Evolutionary conservation across 2,888 invertebrate species (phyloP).

Genomic region (Cheilosia pagana): DNA sequence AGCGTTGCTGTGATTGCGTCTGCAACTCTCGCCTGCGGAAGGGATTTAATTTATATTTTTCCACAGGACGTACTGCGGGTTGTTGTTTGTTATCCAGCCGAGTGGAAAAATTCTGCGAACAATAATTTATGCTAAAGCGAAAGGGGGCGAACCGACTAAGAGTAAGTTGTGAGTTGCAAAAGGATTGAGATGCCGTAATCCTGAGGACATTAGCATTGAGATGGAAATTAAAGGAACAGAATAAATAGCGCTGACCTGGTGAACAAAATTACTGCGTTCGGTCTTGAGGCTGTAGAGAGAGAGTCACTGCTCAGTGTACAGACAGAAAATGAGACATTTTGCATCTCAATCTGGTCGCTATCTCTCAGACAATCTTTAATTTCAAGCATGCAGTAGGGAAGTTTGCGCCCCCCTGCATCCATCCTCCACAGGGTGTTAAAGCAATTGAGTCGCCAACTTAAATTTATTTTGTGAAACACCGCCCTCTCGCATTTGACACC

Average conservation of each 20-base stretch:
- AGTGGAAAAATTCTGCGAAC: constrained; percentile 59
- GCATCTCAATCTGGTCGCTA: too few species aligned
- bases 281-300: too few species aligned
- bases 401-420: too few species aligned
- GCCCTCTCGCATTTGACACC: constrained; percentile 6
- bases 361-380: too few species aligned
- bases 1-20: constrained; percentile 41
- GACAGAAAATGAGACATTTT: too few species aligned
- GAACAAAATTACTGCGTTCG: too few species aligned
- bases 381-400: too few species aligned
- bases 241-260: background rate
- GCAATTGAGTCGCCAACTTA: background rate
- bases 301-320: too few species aligned
- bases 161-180: constrained; percentile 26
- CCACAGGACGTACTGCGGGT: constrained; percentile 11
- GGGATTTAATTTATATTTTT: constrained; percentile 56
- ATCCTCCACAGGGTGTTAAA: background rate
- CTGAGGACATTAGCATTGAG: constrained; percentile 54
- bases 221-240: constrained; percentile 22
- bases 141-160: constrained; percentile 8
- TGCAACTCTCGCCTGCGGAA: constrained; percentile 34
- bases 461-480: constrained; percentile 10
- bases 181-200: constrained; percentile 40
- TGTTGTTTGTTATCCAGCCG: constrained; percentile 45
- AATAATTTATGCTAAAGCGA: constrained; percentile 57